Conservation (phyloP, 2,888 invertebrate species). For the Ectemnius lituratus region DNA sequence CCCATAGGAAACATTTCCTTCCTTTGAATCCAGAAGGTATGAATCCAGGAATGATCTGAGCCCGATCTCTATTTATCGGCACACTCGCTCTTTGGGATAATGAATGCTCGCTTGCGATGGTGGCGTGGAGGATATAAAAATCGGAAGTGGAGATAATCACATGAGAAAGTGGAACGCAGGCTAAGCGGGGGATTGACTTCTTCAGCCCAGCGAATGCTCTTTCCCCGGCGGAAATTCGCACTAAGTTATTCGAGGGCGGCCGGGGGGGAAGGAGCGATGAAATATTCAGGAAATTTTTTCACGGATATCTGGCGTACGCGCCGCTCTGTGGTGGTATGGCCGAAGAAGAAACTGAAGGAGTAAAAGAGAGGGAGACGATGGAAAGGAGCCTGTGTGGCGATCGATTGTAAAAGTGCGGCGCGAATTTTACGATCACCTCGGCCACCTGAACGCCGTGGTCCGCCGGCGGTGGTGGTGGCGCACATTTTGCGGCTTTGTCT, state of each 20-base stretch:
- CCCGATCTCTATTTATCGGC: no score
- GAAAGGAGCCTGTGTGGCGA: conserved; percentile 19
- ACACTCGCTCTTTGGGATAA: neutral
- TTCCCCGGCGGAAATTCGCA: no score
- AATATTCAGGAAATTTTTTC: conserved; percentile 50
- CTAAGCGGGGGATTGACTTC: no score
- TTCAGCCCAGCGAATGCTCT: no score
- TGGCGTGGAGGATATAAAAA: neutral
- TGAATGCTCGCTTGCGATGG: neutral
- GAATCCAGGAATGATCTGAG: no score
- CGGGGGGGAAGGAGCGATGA: conserved; percentile 29
- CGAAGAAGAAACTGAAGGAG: no score
- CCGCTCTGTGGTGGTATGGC: neutral
- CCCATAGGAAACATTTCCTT: conserved; percentile 3
- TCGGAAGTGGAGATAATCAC: neutral
- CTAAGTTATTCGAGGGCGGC: no score
- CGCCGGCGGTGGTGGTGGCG: conserved; percentile 8
- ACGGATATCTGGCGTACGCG: conserved; percentile 6
- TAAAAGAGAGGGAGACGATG: no score
- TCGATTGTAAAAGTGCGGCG: conserved; percentile 38
- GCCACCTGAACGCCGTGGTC: conserved; percentile 4
- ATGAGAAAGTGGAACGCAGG: neutral
- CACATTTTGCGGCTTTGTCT: conserved; percentile 20
- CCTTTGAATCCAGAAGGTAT: no score
- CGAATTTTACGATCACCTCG: conserved; percentile 40